phyloP scores from a whole-genome alignment of 2,888 invertebrate species.

The Andrena haemorrhoa region DNA sequence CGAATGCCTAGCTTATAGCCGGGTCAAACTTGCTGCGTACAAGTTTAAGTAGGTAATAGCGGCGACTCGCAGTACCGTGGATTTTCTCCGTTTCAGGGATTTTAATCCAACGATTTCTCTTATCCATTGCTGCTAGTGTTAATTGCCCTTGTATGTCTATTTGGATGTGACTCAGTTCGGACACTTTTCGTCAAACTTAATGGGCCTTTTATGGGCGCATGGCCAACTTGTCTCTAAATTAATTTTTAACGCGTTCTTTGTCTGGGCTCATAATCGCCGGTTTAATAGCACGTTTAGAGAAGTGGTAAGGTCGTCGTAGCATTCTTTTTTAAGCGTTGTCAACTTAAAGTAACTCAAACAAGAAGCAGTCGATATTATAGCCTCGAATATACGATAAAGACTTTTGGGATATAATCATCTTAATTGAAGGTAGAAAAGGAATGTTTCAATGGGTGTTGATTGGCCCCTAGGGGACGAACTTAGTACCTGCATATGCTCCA shows the following conservation, averaged over 20 bases:
- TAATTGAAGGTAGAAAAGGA: no score
- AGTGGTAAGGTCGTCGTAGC: no score
- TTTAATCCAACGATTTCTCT: conserved; percentile 37
- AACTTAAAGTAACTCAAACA: no score
- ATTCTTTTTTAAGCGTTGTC: no score
- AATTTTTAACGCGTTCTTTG: not conserved
- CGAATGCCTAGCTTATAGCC: conserved; percentile 16
- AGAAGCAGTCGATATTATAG: no score
- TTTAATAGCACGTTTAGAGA: no score
- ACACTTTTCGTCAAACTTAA: not conserved
- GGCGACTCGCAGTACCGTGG: not conserved
- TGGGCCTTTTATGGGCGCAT: no score
- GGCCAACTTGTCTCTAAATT: not conserved
- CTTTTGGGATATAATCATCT: no score
- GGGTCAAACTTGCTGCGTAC: conserved; percentile 5
- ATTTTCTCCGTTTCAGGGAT: conserved; percentile 35
- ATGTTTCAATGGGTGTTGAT: no score
- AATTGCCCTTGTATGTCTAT: not conserved
- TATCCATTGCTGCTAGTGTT: not conserved
- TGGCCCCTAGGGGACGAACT: no score
- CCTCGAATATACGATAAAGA: no score
- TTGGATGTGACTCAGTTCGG: not conserved
- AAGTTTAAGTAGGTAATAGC: conserved; percentile 27
- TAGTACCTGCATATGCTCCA: no score
- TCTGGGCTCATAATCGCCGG: not conserved